Conservation (phyloP, 2,797 vertebrate species). For the Pagetopsis macropterus region DNA sequence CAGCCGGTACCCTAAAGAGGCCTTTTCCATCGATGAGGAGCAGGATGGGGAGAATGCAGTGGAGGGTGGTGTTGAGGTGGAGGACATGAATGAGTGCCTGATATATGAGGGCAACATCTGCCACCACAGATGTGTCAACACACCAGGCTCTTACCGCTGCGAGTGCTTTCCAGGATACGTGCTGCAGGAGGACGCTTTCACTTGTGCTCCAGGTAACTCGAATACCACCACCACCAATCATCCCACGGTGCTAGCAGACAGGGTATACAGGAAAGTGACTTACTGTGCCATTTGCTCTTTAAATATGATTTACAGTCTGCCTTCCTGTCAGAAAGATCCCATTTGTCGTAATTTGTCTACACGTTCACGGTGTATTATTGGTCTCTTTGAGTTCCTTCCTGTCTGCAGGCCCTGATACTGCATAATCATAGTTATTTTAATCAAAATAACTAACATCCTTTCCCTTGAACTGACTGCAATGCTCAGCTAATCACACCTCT, state of each 20-base stretch:
- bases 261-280: slow-evolving; percentile 11
- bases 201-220: slow-evolving; percentile 85
- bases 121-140: slow-evolving; percentile 86
- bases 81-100: slow-evolving; percentile 90
- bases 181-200: slow-evolving; percentile 84
- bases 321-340: slow-evolving; percentile 50
- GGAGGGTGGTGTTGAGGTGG: slow-evolving; percentile 79
- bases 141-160: slow-evolving; percentile 88
- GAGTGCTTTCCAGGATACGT: slow-evolving; percentile 87
- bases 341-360: slow-evolving; percentile 63
- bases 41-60: slow-evolving; percentile 84
- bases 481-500: slow-evolving; percentile 36
- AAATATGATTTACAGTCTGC: slow-evolving; percentile 42
- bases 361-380: slow-evolving; percentile 63
- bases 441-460: slow-evolving; percentile 66
- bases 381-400: slow-evolving; percentile 71
- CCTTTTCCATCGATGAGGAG: slow-evolving; percentile 86
- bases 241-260: slow-evolving; percentile 12
- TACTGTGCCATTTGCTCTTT: slow-evolving; percentile 37
- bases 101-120: slow-evolving; percentile 87
- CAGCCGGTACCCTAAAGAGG: slow-evolving; percentile 83
- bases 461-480: slow-evolving; percentile 69
- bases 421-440: slow-evolving; percentile 70
- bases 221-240: slow-evolving; percentile 21
- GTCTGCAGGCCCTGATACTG: slow-evolving; percentile 65